Evolutionary conservation across 2,797 vertebrate genomes (phyloP).

Genomic region (Falco naumanni): DNA sequence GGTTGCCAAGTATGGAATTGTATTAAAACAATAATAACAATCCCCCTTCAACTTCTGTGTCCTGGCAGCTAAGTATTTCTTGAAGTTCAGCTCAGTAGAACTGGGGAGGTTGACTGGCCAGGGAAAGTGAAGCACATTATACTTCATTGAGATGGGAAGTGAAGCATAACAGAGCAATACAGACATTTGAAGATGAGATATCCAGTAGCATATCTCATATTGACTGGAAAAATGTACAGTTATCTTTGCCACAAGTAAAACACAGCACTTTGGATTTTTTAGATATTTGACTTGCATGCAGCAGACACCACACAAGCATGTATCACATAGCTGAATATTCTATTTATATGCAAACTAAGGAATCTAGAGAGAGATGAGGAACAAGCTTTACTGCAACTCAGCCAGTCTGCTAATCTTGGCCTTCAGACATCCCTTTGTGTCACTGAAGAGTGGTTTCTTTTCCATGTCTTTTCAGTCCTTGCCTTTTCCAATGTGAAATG

Average conservation of each 20-base stretch:
- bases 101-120: neutral
- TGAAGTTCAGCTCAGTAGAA: neutral
- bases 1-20: neutral
- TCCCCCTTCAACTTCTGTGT: neutral
- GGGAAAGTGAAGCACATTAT: neutral
- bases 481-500: neutral
- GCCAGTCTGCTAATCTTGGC: neutral
- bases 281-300: neutral
- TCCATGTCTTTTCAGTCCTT: neutral
- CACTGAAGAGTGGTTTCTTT: neutral
- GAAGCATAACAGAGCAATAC: neutral
- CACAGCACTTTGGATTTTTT: neutral
- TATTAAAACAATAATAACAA: neutral
- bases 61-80: neutral
- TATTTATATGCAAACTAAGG: neutral
- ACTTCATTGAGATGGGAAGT: neutral
- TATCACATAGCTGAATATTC: neutral
- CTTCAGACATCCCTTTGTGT: neutral
- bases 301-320: neutral
- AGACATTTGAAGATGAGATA: neutral
- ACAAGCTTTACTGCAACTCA: neutral
- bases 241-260: neutral
- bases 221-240: neutral
- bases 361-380: neutral
- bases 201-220: neutral